A percentile compares a stretch with the other conserved stretches of the same genome.
Conservation (phyloP, 2,797 vertebrate species). For the Phylloscopus collybita region DNA sequence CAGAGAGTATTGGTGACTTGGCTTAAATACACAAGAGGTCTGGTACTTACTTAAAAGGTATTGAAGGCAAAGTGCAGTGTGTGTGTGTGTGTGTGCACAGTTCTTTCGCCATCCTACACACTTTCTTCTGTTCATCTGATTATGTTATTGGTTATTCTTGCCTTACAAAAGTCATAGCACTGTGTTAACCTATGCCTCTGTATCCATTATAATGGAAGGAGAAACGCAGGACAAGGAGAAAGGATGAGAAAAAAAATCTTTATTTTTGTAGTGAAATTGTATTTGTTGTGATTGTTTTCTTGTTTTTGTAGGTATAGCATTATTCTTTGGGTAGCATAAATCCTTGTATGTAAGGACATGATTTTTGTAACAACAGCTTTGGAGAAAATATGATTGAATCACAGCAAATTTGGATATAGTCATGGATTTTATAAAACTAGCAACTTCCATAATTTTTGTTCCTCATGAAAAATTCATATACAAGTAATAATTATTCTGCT, state of each 20-base stretch:
- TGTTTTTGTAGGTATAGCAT: background rate
- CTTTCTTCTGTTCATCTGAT: background rate
- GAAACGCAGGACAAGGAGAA: background rate
- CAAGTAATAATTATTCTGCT: conserved; percentile 9
- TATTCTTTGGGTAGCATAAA: background rate
- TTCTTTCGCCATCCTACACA: background rate
- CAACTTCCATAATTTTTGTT: background rate
- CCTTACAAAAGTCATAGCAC: background rate
- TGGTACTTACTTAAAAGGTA: background rate
- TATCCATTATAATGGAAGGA: background rate
- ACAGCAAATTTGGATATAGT: background rate
- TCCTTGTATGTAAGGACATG: background rate
- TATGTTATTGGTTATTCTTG: background rate
- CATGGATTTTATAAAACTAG: background rate
- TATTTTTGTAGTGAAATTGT: background rate
- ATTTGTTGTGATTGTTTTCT: background rate
- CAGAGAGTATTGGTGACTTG: background rate
- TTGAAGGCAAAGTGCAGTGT: background rate
- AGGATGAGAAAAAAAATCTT: background rate
- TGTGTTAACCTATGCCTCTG: background rate
- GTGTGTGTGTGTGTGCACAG: background rate
- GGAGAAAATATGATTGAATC: background rate
- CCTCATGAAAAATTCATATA: conserved; percentile 10
- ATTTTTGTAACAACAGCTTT: background rate
- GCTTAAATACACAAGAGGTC: background rate